Evolutionary conservation across 2,888 invertebrate species (phyloP), one percentile per base, ranked within the genome.

Genomic region (Tolmerus cingulatus): DNA sequence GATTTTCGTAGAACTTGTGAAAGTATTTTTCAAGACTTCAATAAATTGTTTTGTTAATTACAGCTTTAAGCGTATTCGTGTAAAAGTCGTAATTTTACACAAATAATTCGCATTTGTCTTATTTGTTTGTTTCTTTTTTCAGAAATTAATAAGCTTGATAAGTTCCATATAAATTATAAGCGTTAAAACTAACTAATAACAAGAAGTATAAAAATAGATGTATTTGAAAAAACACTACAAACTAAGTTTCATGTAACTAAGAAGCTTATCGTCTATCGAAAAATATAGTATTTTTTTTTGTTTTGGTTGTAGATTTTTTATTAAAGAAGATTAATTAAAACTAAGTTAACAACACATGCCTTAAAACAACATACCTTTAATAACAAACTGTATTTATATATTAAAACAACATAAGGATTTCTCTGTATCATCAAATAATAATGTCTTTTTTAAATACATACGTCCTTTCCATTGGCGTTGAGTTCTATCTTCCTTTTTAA

Each of bases 341-440:
- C 87, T 84, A 84, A 85, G 74, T 85, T 85, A 82, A 84, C 88
- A 88, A 87, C 85, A 88, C 89, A 89, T 89, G 89, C 89, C 88
- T 87, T 87, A 87, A 78, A 88, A 89, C 86, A 88, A 87, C 89
- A 89, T 89, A 89, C 89, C 81, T 79, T 88, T 87, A 76, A 77
- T 82, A 82, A 82, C 66, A 85, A 82, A 51, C 51, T 85, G 66
- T 88, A 85, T 55, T 84, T 84, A 88, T 74, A 77, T 82, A 87
- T 82, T 74, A 84, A 78, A 74, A 74, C 79, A 87, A 87, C 74
- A 87, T 86, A 88, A 86, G 79, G 51, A 85, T 87, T 46, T 76
- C 87, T 76, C 81, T 89, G 79, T 79, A 46, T 79, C 79, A 46
- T 82, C 40, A 37, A 84, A 37, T 84, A 66, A 84, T 19, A 81